Evolutionary conservation across 2,888 invertebrate species (phyloP), one percentile per base, ranked within the genome.

Genomic region (Cheilosia pagana): DNA sequence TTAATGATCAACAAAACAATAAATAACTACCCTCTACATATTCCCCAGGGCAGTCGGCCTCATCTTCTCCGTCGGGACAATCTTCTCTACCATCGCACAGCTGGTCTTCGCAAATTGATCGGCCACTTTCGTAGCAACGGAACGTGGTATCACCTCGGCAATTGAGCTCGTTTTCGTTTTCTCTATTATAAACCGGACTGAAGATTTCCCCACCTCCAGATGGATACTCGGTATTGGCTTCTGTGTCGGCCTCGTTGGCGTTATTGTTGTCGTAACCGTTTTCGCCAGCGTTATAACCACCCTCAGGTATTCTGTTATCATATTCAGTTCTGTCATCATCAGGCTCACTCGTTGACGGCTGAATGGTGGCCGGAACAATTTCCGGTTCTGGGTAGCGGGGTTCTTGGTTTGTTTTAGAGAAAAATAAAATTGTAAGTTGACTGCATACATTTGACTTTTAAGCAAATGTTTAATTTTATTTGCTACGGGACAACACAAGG

Each of bases 51-150:
- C 92, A 92, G 75, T 87, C 77, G 14, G 81, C 67, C 87, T 92
- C 92, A 87, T 92, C 92, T 86, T 92, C 92, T 74, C 90, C 90
- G 71, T 89, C 52, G 28, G 90, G 90, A 88, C 92, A 92, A 78
- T 92, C 89, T 21, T 50, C 67, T 1, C 14, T 55, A 41, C 88
- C 89, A 82, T 92, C 91, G 86, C 92, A 92, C 21, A 77, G 82
- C 81, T 89, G 88, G 8, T 90, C 90, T 25, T 90, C 90, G 79
- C 92, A 92, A 86, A 92, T 89, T 1, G n/a, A 35, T 14, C 8
- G 31, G n/a, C 88, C 87, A 81, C 88, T 89, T 14, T 48, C n/a
- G 25, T 19, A 45, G 71, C 92, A 92, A 6, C 71, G 85, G 81
- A 88, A 91, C 16, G 88, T 88, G 62, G 89, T 87, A 87, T 91